Base-by-base conservation (phyloP, 2,888 invertebrate genomes). In the Macropis europaea region DNA sequence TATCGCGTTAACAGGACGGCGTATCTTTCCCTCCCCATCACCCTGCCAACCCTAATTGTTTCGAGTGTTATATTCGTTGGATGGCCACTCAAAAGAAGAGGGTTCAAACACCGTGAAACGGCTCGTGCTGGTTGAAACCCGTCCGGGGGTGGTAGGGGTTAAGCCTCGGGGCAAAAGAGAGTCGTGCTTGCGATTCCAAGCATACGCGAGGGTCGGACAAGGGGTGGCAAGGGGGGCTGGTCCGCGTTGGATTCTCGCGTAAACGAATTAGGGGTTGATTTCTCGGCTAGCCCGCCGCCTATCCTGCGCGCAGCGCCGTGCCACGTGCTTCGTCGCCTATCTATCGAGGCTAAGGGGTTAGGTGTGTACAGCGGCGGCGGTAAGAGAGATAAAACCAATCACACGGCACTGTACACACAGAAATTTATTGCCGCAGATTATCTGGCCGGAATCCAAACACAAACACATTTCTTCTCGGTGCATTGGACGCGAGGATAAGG, bases 341-440 rank as follows among this genome's bases (percentile, higher is more conserved):
- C 70, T 73, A 72, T 79, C 57, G 60, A 38, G 52, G 73, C 48
- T 72, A 72, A 78, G 69, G 72, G 80, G 76, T 73, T 77, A 68
- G 32, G 57, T 73, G 72, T 76, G 75, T 54, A 64, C n/a, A n/a
- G 45, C 63, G 60, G 38, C 67, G 45, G 13, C 32, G 57, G 59
- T 66, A 57, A 68, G 76, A 73, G 83, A 88, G 88, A 88, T 87
- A 88, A 88, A 87, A 88, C 88, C 88, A 88, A 88, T 88, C 88
- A 84, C 88, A 87, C 83, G 82, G 85, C 84, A 79, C 82, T 86
- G 84, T 86, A 86, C 85, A 87, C 87, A 84, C 82, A 86, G 85
- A 87, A 88, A 88, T 88, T 88, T 88, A 88, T 88, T 88, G 86
- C 87, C 82, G 82, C 81, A 85, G 88, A 88, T 88, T 88, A 88